These are phyloP conservation scores for Cheilosia variabilis DNA, from an alignment of 2,888 invertebrate genomes.

Conservation along the genomic window DNA sequence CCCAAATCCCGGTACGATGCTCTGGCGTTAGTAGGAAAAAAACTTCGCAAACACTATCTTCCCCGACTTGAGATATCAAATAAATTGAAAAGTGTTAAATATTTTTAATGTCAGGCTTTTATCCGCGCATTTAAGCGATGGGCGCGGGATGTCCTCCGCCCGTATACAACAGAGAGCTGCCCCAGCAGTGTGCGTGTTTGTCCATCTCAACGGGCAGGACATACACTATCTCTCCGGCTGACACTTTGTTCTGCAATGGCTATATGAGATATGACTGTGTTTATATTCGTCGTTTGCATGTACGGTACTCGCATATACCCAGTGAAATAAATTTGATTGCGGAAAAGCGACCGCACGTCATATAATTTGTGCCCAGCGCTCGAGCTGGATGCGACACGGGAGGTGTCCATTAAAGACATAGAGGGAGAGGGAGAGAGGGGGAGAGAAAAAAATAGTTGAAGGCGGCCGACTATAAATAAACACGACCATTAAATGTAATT, in stretches of 20 bases:
- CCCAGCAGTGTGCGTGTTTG: constrained; percentile 62
- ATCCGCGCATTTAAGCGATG: constrained; percentile 68
- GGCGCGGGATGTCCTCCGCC: constrained; percentile 36
- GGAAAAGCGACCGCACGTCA: constrained; percentile 69
- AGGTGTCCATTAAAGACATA: constrained; percentile 38
- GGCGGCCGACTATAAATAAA: constrained; percentile 41
- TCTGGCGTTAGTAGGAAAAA: constrained; percentile 7
- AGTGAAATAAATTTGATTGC: constrained; percentile 70
- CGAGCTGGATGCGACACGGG: constrained; percentile 39
- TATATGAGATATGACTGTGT: constrained; percentile 10
- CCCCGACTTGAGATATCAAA: constrained; percentile 66
- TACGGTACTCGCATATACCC: constrained; percentile 14
- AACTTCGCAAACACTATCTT: constrained; percentile 30
- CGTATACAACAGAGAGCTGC: neutral
- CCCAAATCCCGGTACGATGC: constrained; percentile 38
- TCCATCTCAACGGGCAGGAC: constrained; percentile 59
- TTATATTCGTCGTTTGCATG: constrained; percentile 1
- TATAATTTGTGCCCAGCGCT: constrained; percentile 51
- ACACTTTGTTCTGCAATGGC: constrained; percentile 65
- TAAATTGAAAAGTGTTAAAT: constrained; percentile 74
- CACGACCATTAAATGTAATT: constrained; percentile 49
- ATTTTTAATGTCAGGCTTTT: constrained; percentile 65
- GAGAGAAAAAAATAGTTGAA: constrained; percentile 38
- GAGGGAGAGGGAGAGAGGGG: neutral
- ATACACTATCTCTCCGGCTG: constrained; percentile 66